These are phyloP conservation scores for Agelastica alni DNA, from an alignment of 2,888 invertebrate genomes.

Conservation along the genomic window DNA sequence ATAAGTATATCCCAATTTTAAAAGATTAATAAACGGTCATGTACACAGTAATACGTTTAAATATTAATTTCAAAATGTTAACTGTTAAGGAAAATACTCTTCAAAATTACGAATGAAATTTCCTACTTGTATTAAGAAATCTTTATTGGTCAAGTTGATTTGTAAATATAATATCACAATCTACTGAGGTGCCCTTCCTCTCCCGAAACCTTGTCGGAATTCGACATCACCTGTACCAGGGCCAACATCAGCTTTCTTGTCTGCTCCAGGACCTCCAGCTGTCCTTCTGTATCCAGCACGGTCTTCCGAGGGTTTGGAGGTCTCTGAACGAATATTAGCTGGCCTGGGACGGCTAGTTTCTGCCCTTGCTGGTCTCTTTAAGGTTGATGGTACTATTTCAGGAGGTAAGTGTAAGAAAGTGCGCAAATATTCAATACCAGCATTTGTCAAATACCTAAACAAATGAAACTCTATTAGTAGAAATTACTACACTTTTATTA, in stretches of 20 bases:
- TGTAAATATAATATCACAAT: too few species aligned
- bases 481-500: too few species aligned
- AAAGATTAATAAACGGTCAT: too few species aligned
- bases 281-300: conserved; percentile 82
- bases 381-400: conserved; percentile 97
- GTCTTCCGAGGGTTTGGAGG: conserved; percentile 78
- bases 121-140: too few species aligned
- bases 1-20: too few species aligned
- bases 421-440: conserved; percentile 95
- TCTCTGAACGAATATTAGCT: conserved; percentile 68
- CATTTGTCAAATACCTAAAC: conserved; percentile 88
- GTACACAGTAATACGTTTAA: too few species aligned
- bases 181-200: conserved; percentile 69
- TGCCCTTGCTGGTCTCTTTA: conserved; percentile 87
- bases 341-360: conserved; percentile 84
- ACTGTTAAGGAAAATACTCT: too few species aligned
- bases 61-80: too few species aligned
- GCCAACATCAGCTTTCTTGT: conserved; percentile 97
- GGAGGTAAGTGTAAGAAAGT: conserved; percentile 95
- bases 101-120: too few species aligned
- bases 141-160: too few species aligned
- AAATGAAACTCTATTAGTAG: too few species aligned
- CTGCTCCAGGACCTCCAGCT: conserved; percentile 67
- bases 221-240: conserved; percentile 92
- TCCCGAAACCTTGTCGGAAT: conserved; percentile 81